Evolutionary conservation across 2,113 vertebrate genomes (phyloP), one percentile per base, ranked within the genome.

Genomic region (Dunckerocampus dactyliophorus): DNA sequence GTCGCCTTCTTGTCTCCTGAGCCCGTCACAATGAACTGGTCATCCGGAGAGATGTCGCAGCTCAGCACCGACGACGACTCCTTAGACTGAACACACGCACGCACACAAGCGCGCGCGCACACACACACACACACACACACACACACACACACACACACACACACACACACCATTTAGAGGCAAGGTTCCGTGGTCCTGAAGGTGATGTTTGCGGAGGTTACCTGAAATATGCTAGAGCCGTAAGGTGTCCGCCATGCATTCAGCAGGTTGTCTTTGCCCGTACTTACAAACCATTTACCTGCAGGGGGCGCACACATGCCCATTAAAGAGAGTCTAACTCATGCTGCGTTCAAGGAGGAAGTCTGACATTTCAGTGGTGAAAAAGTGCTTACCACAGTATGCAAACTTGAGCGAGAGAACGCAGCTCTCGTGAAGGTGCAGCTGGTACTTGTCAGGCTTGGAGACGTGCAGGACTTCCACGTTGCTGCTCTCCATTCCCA

Each of bases 1-100:
- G 96, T 98, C 3, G 96, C 96, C 43, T 99, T 99, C 92, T 98
- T 98, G 90, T 99, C 96, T 48, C 96, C 96, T 0, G 96, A 99
- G 74, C 96, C 96, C 0, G 96, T 99, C 63, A 99, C 96, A 0
- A 99, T 98, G 88, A 97, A 99, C 76, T 97, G 95, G 72, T 98
- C 95, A 0, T 99, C 96, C 0, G 93, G 93, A 22, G 96, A 99
- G 84, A 99, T 94, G 34, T 99, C 96, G 0, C 96, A 99, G 89
- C 96, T 98, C 85, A 99, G 92, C 24, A 99, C 96, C 0, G 96
- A 99, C 1, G 96, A 99, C 0, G 95, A 95, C 59, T 99, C 96
- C 90, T 99, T 98, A 0, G 96, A 99, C 96, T 98, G 72, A 19
- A 55, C 24, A 58, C n/a, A 37, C 52, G 10, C 3, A 12, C 53